These are phyloP conservation scores for Heterocephalus glaber DNA, from an alignment of 2,113 vertebrate genomes.

Conservation along the genomic window DNA sequence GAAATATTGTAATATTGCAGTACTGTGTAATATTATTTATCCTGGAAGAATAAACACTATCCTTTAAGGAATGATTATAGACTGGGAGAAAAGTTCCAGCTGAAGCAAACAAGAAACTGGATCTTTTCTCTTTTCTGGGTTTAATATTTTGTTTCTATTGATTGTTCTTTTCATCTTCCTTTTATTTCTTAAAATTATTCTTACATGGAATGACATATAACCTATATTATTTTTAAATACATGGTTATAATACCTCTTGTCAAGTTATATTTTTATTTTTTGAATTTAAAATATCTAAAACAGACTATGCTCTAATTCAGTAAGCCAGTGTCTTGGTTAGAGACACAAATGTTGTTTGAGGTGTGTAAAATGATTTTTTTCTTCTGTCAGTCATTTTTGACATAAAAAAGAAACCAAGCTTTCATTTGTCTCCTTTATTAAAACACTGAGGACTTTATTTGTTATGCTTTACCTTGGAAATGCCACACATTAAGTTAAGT, in stretches of 20 bases:
- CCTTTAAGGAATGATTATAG: not conserved
- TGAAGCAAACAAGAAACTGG: not conserved
- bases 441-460: not conserved
- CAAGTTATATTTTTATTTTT: not conserved
- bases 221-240: slow-evolving; percentile 14
- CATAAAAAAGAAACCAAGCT: not conserved
- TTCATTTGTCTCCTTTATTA: not conserved
- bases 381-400: not conserved
- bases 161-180: not conserved
- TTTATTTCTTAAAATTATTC: slow-evolving; percentile 17
- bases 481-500: not conserved
- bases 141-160: not conserved
- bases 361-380: not conserved
- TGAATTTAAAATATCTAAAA: not conserved
- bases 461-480: not conserved
- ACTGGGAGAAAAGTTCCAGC: not conserved
- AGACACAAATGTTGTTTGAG: not conserved
- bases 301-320: not conserved
- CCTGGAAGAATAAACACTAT: not conserved
- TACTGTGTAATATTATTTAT: not conserved
- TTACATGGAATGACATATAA: not conserved
- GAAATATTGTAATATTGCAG: not conserved
- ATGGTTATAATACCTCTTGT: not conserved
- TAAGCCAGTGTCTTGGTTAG: not conserved
- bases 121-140: not conserved